phyloP scores from a whole-genome alignment of 2,113 vertebrate genomes.

The Onychostoma macrolepis region DNA sequence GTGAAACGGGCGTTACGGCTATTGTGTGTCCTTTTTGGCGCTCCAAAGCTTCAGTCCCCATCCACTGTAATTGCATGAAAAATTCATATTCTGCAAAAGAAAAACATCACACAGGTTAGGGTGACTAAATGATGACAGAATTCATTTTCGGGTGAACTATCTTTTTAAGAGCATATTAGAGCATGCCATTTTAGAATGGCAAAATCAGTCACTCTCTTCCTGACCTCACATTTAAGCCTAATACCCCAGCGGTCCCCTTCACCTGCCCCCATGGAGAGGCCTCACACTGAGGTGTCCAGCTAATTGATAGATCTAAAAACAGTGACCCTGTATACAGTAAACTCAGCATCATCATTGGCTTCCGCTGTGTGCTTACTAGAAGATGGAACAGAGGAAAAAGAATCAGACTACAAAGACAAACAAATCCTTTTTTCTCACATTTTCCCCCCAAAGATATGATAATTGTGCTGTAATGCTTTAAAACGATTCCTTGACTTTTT shows the following conservation, averaged over 20 bases:
- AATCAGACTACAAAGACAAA: slow-evolving; percentile 39
- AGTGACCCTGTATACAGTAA: slow-evolving; percentile 32
- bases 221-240: slow-evolving; percentile 7
- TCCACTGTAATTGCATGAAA: neutral
- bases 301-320: slow-evolving; percentile 69
- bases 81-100: neutral
- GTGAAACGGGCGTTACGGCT: too few species aligned
- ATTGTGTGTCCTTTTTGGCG: neutral
- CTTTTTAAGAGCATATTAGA: slow-evolving; percentile 66
- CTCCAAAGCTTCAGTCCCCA: neutral
- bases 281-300: slow-evolving; percentile 64
- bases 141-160: neutral
- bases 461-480: slow-evolving; percentile 80
- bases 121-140: neutral
- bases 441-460: slow-evolving; percentile 45
- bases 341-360: slow-evolving; percentile 19
- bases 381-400: neutral
- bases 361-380: slow-evolving; percentile 40
- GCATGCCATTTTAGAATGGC: slow-evolving; percentile 59
- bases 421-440: slow-evolving; percentile 27
- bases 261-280: slow-evolving; percentile 47
- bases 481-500: slow-evolving; percentile 81
- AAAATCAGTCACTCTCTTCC: slow-evolving; percentile 63
- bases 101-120: slow-evolving; percentile 52
- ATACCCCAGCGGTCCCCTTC: neutral